Base-by-base conservation (phyloP, 2,888 invertebrate species). In the Andrena bicolor region DNA sequence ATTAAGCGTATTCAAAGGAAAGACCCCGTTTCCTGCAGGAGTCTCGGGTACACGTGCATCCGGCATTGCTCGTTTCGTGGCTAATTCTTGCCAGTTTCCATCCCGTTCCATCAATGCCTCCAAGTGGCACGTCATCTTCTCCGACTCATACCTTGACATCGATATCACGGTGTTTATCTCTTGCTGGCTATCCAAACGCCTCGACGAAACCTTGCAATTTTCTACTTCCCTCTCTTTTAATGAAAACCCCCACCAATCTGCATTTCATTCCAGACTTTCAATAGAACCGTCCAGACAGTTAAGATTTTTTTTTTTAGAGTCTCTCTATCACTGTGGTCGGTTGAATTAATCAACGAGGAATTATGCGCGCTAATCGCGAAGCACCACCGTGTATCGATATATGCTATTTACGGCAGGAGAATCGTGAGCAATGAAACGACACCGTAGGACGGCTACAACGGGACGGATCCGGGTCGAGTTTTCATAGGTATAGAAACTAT, bases 1-100 rank as follows among this genome's bases (percentile, higher is more conserved):
- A 88, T 91, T 90, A 88, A 89, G 84, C 87, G 84, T 82, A 90
- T 90, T 90, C 90, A 90, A 90, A 88, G 86, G 86, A 76, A 82
- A 88, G 80, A 80, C 66, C 82, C 56, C 74, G 69, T 69, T 80
- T 88, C 77, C 84, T 76, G 41, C 69, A 20, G 58, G 61, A 76
- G 69, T 70, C 79, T 77, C 76, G 51, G 88, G 56, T 81, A 84
- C 81, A 84, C 84, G 88, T 86, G 84, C 76, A 86, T 87, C 82
- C 86, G 88, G 61, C 80, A 23, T 76, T 65, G 80, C 80, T 84
- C 84, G 80, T 82, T 82, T 82, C 82, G 70, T 66, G 79, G 88
- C 84, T 82, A 88, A 88, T 88, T 88, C 88, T 74, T 86, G 20
- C 63, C 28, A 69, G 23, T 49, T 70, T 51, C 53, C 63, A 41